A percentile compares a stretch with the other conserved stretches of the same genome.
These are phyloP conservation scores for Oncopodura yosiiana DNA, from an alignment of 1,140 invertebrate genomes.

Conservation along the genomic window DNA sequence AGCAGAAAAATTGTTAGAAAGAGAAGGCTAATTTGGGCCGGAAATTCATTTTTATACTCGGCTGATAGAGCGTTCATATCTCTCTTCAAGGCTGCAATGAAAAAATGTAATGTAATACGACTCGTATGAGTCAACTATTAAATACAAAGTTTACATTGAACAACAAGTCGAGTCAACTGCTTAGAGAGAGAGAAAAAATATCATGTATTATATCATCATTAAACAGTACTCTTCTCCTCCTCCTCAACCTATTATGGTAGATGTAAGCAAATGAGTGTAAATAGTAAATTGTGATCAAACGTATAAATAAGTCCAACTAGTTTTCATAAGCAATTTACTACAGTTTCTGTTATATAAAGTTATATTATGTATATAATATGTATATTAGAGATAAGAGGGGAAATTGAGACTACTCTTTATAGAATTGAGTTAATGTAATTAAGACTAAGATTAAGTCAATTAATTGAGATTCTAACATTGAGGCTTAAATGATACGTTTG, in stretches of 20 bases:
- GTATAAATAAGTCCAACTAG: not conserved
- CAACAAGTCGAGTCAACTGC: too few relatives aligned
- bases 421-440: too few relatives aligned
- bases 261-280: not conserved
- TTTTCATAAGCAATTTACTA: not conserved
- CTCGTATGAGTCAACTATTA: too few relatives aligned
- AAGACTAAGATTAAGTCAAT: too few relatives aligned
- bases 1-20: slow-evolving; percentile 24
- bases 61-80: slow-evolving; percentile 33
- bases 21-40: slow-evolving; percentile 30
- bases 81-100: slow-evolving; percentile 21
- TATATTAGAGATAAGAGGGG: not conserved
- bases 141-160: too few relatives aligned
- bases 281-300: not conserved
- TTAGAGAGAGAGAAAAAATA: slow-evolving; percentile 1
- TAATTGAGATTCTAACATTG: too few relatives aligned
- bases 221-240: slow-evolving; percentile 14
- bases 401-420: too few relatives aligned
- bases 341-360: not conserved
- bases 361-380: not conserved
- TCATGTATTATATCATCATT: slow-evolving; percentile 28
- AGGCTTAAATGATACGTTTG: too few relatives aligned
- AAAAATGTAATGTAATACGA: not conserved
- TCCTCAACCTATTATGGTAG: not conserved
- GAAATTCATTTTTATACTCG: slow-evolving; percentile 36